Base-by-base conservation (phyloP, 2,888 invertebrate species). In the Rhagonycha fulva region DNA sequence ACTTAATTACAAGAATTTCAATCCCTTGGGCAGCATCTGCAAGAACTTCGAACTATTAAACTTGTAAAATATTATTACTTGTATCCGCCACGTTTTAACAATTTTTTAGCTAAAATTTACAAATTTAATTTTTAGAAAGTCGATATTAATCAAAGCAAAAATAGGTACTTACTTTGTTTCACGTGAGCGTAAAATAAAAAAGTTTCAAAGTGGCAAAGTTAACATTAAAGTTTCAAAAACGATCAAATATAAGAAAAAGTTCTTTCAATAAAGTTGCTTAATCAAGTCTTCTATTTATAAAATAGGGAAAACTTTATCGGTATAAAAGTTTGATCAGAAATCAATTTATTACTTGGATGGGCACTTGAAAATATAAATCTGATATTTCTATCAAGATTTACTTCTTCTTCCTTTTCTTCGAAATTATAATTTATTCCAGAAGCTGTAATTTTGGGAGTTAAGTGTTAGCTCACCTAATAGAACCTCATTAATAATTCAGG, bases 1-100 rank as follows among this genome's bases (percentile, higher is more conserved):
- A 83, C 83, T 84, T 84, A 84, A 84, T 85, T 84, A 83, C 83
- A 82, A 82, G 82, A 82, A 82, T 82, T 82, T 80, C 79, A 80
- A 82, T 82, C 82, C 83, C 82, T 80, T 76, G 82, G 82, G 83
- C 82, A 81, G 80, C 84, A 83, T 83, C 83, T 84, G 84, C 81
- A 82, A 83, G 81, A 82, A 83, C 82, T 81, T 76, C 73, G 79
- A 81, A 83, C 80, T 81, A 80, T 81, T 78, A 79, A 81, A 83
- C 78, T 82, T 82, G 80, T 78, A 79, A 76, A 81, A 81, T 81
- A 79, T 77, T 77, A 79, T 79, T 78, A 79, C 80, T 80, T 79
- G 78, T 75, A 75, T 70, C 76, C 71, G 71, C 70, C 73, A 76
- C 32, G 70, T 62, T 71, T 74, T 76, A 76, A 76, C 71, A 73